phyloP scores from a whole-genome alignment of 2,888 invertebrate genomes.

The Agonopterix subpropinquella region DNA sequence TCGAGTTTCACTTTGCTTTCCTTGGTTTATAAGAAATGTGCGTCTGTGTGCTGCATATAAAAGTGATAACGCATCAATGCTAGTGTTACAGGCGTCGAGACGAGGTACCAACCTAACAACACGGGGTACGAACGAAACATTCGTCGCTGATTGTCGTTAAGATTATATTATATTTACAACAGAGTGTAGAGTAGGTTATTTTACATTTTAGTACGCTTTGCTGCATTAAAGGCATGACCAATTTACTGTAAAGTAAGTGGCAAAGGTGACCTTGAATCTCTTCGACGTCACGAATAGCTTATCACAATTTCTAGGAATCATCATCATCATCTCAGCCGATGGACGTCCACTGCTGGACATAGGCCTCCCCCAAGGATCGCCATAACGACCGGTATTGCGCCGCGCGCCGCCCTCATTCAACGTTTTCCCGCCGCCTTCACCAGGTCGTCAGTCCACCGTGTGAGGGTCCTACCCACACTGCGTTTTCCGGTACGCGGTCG shows the following conservation, averaged over 20 bases:
- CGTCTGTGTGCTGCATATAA: conserved; percentile 12
- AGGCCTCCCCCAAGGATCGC: too few relatives aligned
- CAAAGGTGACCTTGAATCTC: not conserved
- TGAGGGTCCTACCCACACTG: too few relatives aligned
- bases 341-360: too few relatives aligned
- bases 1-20: conserved; percentile 37
- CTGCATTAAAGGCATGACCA: conserved; percentile 2
- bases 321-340: too few relatives aligned
- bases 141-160: conserved; percentile 10
- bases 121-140: conserved; percentile 10
- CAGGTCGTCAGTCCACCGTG: too few relatives aligned
- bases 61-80: conserved; percentile 18
- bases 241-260: conserved; percentile 2
- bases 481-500: too few relatives aligned
- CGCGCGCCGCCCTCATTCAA: too few relatives aligned
- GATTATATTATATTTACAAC: conserved; percentile 9
- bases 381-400: too few relatives aligned
- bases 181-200: not conserved
- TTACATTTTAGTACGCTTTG: not conserved
- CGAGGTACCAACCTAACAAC: not conserved
- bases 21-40: conserved; percentile 17
- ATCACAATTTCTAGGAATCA: too few relatives aligned
- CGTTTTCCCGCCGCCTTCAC: too few relatives aligned
- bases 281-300: too few relatives aligned
- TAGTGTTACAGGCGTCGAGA: conserved; percentile 10